Base-by-base conservation (phyloP, 1,140 invertebrate genomes). In the Gryon sp. region DNA sequence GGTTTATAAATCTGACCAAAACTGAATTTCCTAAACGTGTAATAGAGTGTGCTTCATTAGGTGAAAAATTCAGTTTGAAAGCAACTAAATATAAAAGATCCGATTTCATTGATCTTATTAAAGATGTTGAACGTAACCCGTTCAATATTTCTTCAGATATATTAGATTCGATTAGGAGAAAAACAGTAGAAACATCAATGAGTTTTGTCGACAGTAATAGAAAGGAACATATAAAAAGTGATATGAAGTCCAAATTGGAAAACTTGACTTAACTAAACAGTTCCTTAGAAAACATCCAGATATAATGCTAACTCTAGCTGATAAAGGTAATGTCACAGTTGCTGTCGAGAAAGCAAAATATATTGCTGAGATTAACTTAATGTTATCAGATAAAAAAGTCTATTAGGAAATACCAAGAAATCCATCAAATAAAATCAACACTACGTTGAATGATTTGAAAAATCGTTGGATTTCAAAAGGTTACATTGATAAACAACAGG, bases 281-380 rank as follows among this genome's bases (percentile, higher is more conserved):
- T 43, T 22, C n/a, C 20, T 43, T 7, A 43, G 11, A 12, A 4
- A 43, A 4, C 15, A 22, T 18, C 6, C 40, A n/a, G 15, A 57
- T 12, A 57, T 57, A 12, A 18, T 57, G 9, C 30, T 57, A 3
- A 57, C 52, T 19, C 7, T 1, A 7, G 52, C 38, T 12, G 36
- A 57, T 20, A 57, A 41, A 30, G 52, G n/a, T n/a, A n/a, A n/a
- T n/a, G n/a, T n/a, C n/a, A n/a, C n/a, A n/a, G n/a, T n/a, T n/a
- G n/a, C n/a, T 8, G 52, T 57, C 0, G 52, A 36, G 1, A 28
- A 41, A 12, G 22, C 28, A 2, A 57, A 14, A 30, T 55, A 55
- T 40, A 24, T 26, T 7, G 11, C 41, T 12, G 24, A 57, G 19
- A 32, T 57, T 15, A 6, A 26, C 4, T 12, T 5, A 2, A 2